phyloP scores from a whole-genome alignment of 2,113 vertebrate species.

The Ellobius talpinus region DNA sequence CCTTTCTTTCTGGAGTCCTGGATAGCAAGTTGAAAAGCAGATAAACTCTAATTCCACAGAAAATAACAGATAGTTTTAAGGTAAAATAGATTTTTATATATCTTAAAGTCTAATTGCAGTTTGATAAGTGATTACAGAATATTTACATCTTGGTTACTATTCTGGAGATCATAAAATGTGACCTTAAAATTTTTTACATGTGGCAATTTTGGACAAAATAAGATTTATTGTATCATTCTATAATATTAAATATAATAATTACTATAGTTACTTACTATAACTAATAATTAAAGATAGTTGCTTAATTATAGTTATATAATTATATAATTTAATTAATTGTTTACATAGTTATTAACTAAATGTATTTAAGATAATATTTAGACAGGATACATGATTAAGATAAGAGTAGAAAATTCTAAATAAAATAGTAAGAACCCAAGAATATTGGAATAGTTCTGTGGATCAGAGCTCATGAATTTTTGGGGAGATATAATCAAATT shows the following conservation, averaged over 20 bases:
- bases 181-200: neutral
- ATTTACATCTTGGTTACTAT: neutral
- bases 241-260: neutral
- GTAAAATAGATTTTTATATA: constrained; percentile 27
- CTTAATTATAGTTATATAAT: neutral
- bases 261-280: neutral
- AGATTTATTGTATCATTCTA: neutral
- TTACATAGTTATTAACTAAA: neutral
- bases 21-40: constrained; percentile 27
- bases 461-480: neutral
- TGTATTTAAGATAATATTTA: neutral
- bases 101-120: constrained; percentile 21
- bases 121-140: neutral
- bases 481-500: neutral
- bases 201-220: constrained; percentile 8
- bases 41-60: constrained; percentile 19
- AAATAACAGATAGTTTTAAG: constrained; percentile 43
- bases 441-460: constrained; percentile 29
- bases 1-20: constrained; percentile 2
- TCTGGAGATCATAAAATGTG: neutral
- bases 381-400: neutral
- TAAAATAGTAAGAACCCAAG: neutral
- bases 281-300: neutral
- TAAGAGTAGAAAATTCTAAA: constrained; percentile 28
- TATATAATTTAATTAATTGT: neutral